These are phyloP conservation scores for Carassius auratus DNA, from an alignment of 2,113 vertebrate species.

Conservation along the genomic window DNA sequence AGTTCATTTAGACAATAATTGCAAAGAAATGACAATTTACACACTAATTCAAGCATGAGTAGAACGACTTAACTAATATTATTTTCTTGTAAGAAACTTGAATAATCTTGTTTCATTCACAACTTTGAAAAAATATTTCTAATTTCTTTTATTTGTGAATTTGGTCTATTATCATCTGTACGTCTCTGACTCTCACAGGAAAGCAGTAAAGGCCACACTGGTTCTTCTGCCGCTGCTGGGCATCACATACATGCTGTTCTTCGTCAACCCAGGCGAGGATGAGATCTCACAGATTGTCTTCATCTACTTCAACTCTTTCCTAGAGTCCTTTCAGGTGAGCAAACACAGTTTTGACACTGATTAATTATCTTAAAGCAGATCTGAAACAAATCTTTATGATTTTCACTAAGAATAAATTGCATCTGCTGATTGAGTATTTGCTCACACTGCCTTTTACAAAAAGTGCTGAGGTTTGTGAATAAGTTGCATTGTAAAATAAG, in stretches of 20 bases:
- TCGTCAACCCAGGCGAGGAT: slow-evolving; percentile 95
- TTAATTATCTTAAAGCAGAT: background rate
- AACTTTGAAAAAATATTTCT: too few relatives aligned
- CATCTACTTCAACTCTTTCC: slow-evolving; percentile 98
- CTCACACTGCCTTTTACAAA: background rate
- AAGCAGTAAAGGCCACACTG: slow-evolving; percentile 97
- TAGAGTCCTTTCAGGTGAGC: slow-evolving; percentile 95
- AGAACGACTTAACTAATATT: too few relatives aligned
- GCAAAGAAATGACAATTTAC: too few relatives aligned
- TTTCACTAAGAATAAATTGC: background rate
- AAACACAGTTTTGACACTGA: background rate
- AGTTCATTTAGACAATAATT: too few relatives aligned
- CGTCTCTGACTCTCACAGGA: slow-evolving; percentile 71
- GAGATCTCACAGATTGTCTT: slow-evolving; percentile 93
- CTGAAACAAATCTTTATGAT: background rate
- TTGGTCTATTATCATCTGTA: too few relatives aligned
- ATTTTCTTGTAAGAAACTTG: background rate
- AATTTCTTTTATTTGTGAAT: too few relatives aligned
- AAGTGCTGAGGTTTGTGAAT: background rate
- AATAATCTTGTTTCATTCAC: too few relatives aligned
- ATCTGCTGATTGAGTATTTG: background rate
- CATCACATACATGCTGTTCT: slow-evolving; percentile 99
- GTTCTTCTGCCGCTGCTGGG: slow-evolving; percentile 96
- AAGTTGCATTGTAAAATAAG: background rate
- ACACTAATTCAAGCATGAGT: too few relatives aligned